Conservation (phyloP, 2,113 vertebrate species). For the Esox niger region DNA sequence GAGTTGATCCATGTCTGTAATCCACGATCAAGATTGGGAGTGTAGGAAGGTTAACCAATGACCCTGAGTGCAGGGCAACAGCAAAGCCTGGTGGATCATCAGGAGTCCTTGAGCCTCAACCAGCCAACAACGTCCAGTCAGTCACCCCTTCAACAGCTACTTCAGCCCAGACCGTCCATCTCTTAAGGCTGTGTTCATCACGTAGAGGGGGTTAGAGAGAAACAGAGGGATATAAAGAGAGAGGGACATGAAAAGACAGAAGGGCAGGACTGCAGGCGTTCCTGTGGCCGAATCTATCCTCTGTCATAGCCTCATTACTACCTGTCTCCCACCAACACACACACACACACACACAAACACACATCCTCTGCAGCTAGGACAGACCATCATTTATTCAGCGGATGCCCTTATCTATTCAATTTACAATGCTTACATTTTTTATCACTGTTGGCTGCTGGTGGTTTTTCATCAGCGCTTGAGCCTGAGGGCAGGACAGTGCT, state of each 20-base stretch:
- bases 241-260: not conserved
- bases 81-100: not conserved
- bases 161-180: not conserved
- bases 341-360: too few species aligned
- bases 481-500: constrained; percentile 13
- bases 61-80: not conserved
- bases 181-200: not conserved
- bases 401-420: not conserved
- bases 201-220: too few species aligned
- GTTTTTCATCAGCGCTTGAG: constrained; percentile 2
- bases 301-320: not conserved
- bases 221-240: not conserved
- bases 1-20: constrained; percentile 6
- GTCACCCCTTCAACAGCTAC: too few species aligned
- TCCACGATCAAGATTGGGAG: not conserved
- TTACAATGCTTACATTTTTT: constrained; percentile 5
- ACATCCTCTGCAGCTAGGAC: not conserved
- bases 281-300: not conserved
- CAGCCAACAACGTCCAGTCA: too few species aligned
- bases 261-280: not conserved
- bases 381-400: constrained; percentile 15
- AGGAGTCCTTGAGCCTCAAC: too few species aligned
- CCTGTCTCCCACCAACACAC: not conserved
- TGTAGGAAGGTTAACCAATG: not conserved
- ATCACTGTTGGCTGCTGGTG: constrained; percentile 6